Evolutionary conservation across 2,888 invertebrate genomes (phyloP), one percentile per base, ranked within the genome.

Genomic region (Tetanocera ferruginea): DNA sequence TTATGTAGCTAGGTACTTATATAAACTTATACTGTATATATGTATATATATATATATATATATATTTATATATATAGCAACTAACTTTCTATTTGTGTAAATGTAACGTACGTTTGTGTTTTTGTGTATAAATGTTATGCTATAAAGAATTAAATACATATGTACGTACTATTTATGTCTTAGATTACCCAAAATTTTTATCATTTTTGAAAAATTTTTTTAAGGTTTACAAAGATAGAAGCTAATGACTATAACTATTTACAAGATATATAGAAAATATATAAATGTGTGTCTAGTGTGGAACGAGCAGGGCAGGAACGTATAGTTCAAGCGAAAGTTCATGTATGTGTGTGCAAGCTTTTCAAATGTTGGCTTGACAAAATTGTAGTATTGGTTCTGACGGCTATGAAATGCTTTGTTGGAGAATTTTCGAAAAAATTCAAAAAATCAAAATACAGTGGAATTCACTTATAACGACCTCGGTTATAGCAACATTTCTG

Each of bases 161-260:
- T 72, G 71, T 69, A 64, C 71, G 49, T 78, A 64, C 71, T 70
- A 52, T 57, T 75, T 73, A 28, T 69, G 5, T 73, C 8, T 75
- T 72, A 28, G 14, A 8, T 64, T 25, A 75, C 77, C 51, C 78
- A 79, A 60, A 75, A 57, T 75, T 78, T 34, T 66, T 79, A 67
- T 28, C 57, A 70, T 76, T 67, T 80, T 80, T 77, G 76, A 81
- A 83, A n/a, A n/a, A n/a, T n/a, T n/a, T 82, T 82, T 83, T 76
- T 86, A 85, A 87, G 85, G 81, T 86, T 85, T 87, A 87, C 87
- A 88, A 31, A 86, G 85, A 85, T 86, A 85, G 86, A 87, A 87
- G 86, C 87, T 89, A 89, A 87, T 89, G 88, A 88, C 89, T 89
- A n/a, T 89, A 89, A 89, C 86, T 89, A 88, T 89, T 85, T 88